A percentile compares a stretch with the other conserved stretches of the same genome.
Evolutionary conservation across 2,113 vertebrate species (phyloP).

Genomic region (Actinemys pallida): DNA sequence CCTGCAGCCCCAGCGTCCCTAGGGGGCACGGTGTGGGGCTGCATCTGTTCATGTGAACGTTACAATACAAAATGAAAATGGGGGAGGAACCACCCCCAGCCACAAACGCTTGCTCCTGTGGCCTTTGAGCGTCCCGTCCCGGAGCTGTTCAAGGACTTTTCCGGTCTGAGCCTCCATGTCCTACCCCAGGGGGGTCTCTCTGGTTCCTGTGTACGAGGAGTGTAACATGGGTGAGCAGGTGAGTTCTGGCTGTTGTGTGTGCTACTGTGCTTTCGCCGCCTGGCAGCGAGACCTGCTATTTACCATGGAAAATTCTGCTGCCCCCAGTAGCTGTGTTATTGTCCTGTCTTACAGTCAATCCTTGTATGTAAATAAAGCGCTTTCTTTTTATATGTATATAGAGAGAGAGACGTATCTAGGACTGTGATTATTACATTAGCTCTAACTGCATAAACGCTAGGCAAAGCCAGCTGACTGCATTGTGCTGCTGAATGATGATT

Average conservation of each 20-base stretch:
- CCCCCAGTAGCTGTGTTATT: neutral
- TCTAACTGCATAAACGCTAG: neutral
- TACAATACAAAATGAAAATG: neutral
- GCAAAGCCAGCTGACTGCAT: neutral
- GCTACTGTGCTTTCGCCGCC: neutral
- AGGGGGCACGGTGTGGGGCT: neutral
- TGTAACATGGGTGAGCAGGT: neutral
- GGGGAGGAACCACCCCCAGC: neutral
- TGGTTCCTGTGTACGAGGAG: too few species aligned
- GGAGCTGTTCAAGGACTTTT: fast-evolving
- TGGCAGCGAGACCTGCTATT: fast-evolving
- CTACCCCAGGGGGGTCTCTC: too few species aligned
- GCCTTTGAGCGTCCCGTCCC: too few species aligned
- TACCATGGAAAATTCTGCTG: neutral
- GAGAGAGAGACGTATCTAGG: neutral
- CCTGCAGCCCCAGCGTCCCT: neutral
- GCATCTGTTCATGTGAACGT: neutral
- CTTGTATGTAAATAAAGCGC: constrained; percentile 14
- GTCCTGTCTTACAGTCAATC: neutral
- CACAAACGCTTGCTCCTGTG: fast-evolving
- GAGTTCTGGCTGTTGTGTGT: neutral
- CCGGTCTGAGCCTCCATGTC: neutral
- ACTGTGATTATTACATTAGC: constrained; percentile 2
- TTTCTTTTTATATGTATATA: neutral
- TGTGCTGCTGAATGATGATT: constrained; percentile 19